A percentile compares a stretch with the other conserved stretches of the same genome.
Evolutionary conservation across 1,140 invertebrate genomes (phyloP).

Genomic region (Hesperophylax magnus): DNA sequence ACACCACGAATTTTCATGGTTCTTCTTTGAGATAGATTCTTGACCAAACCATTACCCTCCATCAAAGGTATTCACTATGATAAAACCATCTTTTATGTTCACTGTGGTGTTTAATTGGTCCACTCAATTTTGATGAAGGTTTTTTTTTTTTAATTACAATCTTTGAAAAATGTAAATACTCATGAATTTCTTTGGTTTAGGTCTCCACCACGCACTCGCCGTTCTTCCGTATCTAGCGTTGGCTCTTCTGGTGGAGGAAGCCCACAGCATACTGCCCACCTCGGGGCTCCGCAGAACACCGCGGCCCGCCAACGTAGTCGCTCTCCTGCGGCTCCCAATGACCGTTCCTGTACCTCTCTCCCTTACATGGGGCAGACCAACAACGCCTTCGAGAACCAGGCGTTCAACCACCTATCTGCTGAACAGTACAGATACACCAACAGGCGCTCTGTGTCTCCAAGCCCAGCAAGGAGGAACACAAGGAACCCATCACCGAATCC

Average conservation of each 20-base stretch:
- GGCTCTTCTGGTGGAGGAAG: constrained; percentile 63
- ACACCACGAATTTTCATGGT: too few relatives aligned
- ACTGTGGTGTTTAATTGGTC: too few relatives aligned
- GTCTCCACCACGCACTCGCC: constrained; percentile 72
- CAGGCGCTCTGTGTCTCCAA: constrained; percentile 53
- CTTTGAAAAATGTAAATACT: background rate
- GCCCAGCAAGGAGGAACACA: constrained; percentile 46
- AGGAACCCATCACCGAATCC: constrained; percentile 49
- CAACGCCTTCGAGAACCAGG: constrained; percentile 54
- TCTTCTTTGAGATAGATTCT: too few relatives aligned
- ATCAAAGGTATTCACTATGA: too few relatives aligned
- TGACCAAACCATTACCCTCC: too few relatives aligned
- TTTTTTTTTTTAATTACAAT: too few relatives aligned
- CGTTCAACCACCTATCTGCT: constrained; percentile 52
- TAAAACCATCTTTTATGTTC: too few relatives aligned
- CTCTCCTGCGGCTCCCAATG: constrained; percentile 57
- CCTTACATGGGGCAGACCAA: constrained; percentile 52
- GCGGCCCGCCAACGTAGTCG: constrained; percentile 57
- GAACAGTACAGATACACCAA: constrained; percentile 52
- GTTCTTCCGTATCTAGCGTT: constrained; percentile 72
- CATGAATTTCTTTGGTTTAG: constrained; percentile 58
- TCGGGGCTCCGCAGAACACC: constrained; percentile 62
- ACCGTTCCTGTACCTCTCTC: constrained; percentile 45
- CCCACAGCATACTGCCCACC: constrained; percentile 59
- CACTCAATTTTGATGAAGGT: too few relatives aligned